These are phyloP conservation scores for Drosophila infuscata DNA, from an alignment of 2,888 invertebrate species.

Conservation along the genomic window DNA sequence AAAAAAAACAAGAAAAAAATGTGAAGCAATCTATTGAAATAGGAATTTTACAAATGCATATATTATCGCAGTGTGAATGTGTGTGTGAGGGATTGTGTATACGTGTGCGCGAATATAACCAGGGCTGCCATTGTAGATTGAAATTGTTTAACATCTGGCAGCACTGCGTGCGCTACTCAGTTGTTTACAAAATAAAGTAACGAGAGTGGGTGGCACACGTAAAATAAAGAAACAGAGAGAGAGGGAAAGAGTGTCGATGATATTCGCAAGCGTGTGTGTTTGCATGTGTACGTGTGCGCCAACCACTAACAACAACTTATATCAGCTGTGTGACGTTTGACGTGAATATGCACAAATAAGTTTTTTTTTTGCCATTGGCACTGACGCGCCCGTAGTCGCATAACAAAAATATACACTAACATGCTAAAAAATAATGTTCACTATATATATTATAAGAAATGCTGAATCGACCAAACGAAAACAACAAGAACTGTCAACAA, in stretches of 20 bases:
- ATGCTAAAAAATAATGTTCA: slow-evolving; percentile 18
- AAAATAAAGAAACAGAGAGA: not conserved
- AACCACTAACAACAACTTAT: slow-evolving; percentile 57
- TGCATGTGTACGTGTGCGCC: slow-evolving; percentile 47
- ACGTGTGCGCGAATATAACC: slow-evolving; percentile 33
- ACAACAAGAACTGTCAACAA: slow-evolving; percentile 11
- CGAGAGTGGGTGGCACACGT: slow-evolving; percentile 43
- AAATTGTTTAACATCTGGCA: slow-evolving; percentile 56
- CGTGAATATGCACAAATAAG: slow-evolving; percentile 42
- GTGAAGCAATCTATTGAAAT: slow-evolving; percentile 21
- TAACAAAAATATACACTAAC: slow-evolving; percentile 42
- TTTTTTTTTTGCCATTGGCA: slow-evolving; percentile 55
- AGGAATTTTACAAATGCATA: slow-evolving; percentile 69
- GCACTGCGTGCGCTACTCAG: slow-evolving; percentile 48
- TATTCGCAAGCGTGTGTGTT: slow-evolving; percentile 36
- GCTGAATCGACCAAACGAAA: slow-evolving; percentile 16
- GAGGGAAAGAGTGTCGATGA: slow-evolving; percentile 26
- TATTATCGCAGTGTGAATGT: slow-evolving; percentile 19
- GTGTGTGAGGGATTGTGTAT: slow-evolving; percentile 20
- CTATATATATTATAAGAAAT: slow-evolving; percentile 30
- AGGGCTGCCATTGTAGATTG: slow-evolving; percentile 58
- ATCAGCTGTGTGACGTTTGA: slow-evolving; percentile 69
- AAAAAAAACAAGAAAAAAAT: slow-evolving; percentile 2
- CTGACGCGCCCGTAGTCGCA: slow-evolving; percentile 56
- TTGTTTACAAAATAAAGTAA: slow-evolving; percentile 70